Percentiles rank a stretch among this genome's conserved stretches.
These are phyloP conservation scores for Rallus crepitans DNA, from an alignment of 2,797 vertebrate species.

Conservation along the genomic window DNA sequence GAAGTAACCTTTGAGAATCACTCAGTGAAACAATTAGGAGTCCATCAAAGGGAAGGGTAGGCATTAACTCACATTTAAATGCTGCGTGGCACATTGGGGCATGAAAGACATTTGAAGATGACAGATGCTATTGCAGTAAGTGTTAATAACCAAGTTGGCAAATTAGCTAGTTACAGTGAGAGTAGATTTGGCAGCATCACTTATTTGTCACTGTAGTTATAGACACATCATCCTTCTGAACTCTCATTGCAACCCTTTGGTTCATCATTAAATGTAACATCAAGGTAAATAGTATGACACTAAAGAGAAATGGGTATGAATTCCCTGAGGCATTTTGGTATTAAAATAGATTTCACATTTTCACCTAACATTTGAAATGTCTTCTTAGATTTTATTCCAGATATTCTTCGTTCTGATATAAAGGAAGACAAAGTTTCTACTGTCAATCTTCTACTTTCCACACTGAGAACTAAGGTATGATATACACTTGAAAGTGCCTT, in stretches of 20 bases:
- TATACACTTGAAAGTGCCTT: background rate
- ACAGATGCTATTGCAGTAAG: background rate
- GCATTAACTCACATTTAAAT: background rate
- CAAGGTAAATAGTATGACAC: background rate
- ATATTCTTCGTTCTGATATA: constrained; percentile 88
- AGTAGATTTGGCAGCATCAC: background rate
- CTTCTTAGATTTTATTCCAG: constrained; percentile 89
- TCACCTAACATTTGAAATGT: constrained; percentile 46
- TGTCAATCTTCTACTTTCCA: constrained; percentile 90
- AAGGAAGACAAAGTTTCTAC: constrained; percentile 93
- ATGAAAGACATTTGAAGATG: background rate
- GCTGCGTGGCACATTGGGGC: background rate
- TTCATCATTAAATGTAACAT: background rate
- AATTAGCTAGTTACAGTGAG: background rate
- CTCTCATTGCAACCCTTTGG: background rate
- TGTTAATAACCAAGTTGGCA: background rate
- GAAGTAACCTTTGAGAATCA: background rate
- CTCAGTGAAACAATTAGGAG: background rate
- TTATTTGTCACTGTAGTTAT: background rate
- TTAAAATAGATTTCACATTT: background rate
- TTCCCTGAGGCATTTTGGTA: background rate
- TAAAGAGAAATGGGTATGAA: background rate
- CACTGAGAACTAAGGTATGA: constrained; percentile 87
- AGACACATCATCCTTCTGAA: background rate
- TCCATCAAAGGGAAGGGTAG: background rate